Conservation (phyloP, 2,888 invertebrate genomes). For the Fissipunctia ypsillon region DNA sequence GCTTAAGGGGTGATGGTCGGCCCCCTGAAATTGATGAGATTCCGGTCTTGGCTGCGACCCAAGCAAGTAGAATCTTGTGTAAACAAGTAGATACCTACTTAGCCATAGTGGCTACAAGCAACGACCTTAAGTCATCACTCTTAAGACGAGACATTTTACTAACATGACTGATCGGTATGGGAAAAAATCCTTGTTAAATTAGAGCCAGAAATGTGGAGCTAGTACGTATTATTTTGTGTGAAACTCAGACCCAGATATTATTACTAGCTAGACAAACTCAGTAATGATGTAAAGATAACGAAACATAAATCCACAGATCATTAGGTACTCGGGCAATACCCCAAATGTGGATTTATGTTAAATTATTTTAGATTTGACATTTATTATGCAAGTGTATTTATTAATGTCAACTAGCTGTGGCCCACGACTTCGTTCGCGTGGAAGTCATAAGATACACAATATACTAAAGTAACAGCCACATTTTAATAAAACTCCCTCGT, state of each 20-base stretch:
- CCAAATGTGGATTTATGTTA: not conserved
- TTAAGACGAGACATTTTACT: conserved; percentile 16
- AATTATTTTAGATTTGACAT: not conserved
- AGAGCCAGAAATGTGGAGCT: not conserved
- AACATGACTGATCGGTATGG: conserved; percentile 34
- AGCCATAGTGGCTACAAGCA: not conserved
- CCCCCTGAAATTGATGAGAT: conserved; percentile 24
- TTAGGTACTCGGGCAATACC: too few species aligned
- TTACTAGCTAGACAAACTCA: not conserved
- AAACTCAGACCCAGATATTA: conserved; percentile 2
- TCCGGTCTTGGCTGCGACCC: conserved; percentile 48
- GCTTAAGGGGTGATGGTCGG: too few species aligned
- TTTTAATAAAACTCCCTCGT: too few species aligned
- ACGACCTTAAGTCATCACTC: conserved; percentile 34
- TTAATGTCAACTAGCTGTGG: too few species aligned
- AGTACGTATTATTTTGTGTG: not conserved
- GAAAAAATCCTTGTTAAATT: conserved; percentile 4
- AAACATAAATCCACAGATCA: not conserved
- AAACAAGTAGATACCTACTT: conserved; percentile 34
- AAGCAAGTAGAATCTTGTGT: conserved; percentile 32
- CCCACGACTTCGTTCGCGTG: too few species aligned
- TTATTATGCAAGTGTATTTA: too few species aligned
- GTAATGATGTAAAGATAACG: not conserved
- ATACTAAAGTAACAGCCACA: too few species aligned
- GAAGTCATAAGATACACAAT: too few species aligned